Conservation (phyloP, 2,888 invertebrate genomes). For the Rhorus exstirpatorius region DNA sequence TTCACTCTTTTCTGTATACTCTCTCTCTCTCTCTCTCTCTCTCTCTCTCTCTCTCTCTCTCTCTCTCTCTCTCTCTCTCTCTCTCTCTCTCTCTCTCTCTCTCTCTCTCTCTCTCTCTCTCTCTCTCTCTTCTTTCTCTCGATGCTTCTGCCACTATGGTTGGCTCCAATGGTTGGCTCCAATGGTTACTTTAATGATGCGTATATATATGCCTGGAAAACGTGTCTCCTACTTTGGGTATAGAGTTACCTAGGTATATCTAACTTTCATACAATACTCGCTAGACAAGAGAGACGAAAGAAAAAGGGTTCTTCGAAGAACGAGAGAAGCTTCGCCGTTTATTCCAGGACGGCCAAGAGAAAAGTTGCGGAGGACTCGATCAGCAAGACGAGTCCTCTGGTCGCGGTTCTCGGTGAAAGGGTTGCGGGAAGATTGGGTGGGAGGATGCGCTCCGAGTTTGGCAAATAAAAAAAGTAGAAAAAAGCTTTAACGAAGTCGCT, state of each 20-base stretch:
- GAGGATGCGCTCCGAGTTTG: neutral
- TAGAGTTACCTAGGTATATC: constrained; percentile 22
- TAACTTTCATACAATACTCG: constrained; percentile 12
- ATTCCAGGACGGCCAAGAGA: constrained; percentile 28
- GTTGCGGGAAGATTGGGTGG: constrained; percentile 1
- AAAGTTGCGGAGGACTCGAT: constrained; percentile 19
- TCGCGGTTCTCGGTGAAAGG: neutral
- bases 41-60: constrained; percentile 10
- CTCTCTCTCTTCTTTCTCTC: constrained; percentile 10
- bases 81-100: constrained; percentile 15
- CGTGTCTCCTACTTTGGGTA: constrained; percentile 61
- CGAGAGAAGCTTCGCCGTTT: constrained; percentile 54
- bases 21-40: constrained; percentile 11
- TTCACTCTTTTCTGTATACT: constrained; percentile 36
- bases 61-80: constrained; percentile 16
- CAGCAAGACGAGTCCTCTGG: constrained; percentile 1
- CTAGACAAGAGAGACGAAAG: neutral
- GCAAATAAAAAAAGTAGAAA: neutral
- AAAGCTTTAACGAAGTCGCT: neutral
- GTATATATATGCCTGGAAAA: constrained; percentile 62
- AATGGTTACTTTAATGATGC: constrained; percentile 60
- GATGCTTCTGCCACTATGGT: constrained; percentile 28
- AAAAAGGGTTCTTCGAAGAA: neutral
- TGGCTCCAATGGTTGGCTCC: too few relatives aligned
- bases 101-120: constrained; percentile 22